phyloP scores from a whole-genome alignment of 2,113 vertebrate genomes.

The Myanophis thanlyinensis region DNA sequence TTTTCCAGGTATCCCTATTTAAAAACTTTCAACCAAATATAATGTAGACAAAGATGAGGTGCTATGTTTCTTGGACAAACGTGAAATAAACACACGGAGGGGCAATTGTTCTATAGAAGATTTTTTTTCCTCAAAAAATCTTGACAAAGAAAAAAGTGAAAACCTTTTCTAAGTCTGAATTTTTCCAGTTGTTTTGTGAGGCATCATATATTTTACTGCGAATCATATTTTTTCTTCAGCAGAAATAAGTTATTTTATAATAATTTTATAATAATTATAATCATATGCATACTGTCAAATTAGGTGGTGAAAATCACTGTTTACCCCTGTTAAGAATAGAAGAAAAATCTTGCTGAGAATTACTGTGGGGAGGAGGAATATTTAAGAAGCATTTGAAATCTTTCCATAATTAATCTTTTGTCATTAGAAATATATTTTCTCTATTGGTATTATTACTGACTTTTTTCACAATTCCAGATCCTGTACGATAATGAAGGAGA shows the following conservation, averaged over 20 bases:
- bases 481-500: slow-evolving; percentile 98
- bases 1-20: slow-evolving; percentile 87
- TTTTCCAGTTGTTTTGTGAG: neutral
- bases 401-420: neutral
- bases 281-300: neutral
- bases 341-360: neutral
- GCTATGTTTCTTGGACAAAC: neutral
- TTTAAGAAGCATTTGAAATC: neutral
- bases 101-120: neutral
- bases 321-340: neutral
- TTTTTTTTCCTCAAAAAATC: neutral
- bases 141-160: neutral
- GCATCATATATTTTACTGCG: neutral
- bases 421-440: neutral
- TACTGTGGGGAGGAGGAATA: neutral
- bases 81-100: neutral
- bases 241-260: neutral
- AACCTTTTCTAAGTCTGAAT: neutral
- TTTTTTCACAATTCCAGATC: slow-evolving; percentile 75
- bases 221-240: neutral
- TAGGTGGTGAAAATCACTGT: neutral
- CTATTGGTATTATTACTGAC: neutral
- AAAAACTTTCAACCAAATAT: neutral
- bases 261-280: neutral
- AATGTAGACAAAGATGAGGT: neutral